These are phyloP conservation scores for Notodonta ziczac DNA, from an alignment of 2,888 invertebrate species.

Conservation along the genomic window DNA sequence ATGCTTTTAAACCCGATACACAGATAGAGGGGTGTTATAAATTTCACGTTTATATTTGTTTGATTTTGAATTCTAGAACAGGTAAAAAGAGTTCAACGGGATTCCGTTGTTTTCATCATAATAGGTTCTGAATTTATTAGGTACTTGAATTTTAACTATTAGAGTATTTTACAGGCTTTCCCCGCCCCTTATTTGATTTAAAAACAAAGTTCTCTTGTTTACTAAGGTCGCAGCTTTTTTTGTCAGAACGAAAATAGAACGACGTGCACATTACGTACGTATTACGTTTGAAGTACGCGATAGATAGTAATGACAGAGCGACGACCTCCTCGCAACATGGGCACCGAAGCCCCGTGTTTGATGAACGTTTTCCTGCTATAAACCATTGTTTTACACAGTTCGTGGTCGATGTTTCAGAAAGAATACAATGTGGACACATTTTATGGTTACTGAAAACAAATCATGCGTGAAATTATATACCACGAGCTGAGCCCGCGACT, in stretches of 20 bases:
- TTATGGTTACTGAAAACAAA: conserved; percentile 42
- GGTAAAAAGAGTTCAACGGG: too few species aligned
- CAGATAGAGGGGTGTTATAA: too few species aligned
- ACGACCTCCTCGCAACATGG: conserved; percentile 44
- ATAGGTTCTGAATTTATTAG: too few species aligned
- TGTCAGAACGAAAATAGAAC: conserved; percentile 20
- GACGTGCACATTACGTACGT: conserved; percentile 47
- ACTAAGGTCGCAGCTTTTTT: too few species aligned
- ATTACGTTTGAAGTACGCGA: conserved; percentile 47
- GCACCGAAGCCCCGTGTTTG: conserved; percentile 46
- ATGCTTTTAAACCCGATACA: neutral
- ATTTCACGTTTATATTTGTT: too few species aligned
- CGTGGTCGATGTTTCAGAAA: conserved; percentile 57
- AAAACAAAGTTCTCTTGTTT: too few species aligned
- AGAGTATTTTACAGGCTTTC: too few species aligned
- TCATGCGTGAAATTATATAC: conserved; percentile 29
- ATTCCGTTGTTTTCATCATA: too few species aligned
- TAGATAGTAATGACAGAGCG: conserved; percentile 43
- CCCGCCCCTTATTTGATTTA: too few species aligned
- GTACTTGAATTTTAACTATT: too few species aligned
- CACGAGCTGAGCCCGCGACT: too few species aligned
- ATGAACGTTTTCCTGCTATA: conserved; percentile 56
- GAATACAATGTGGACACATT: conserved; percentile 51
- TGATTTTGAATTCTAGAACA: too few species aligned
- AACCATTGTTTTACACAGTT: conserved; percentile 53